Conservation (phyloP, 2,888 invertebrate genomes). For the Drosophila nr. fundita region DNA sequence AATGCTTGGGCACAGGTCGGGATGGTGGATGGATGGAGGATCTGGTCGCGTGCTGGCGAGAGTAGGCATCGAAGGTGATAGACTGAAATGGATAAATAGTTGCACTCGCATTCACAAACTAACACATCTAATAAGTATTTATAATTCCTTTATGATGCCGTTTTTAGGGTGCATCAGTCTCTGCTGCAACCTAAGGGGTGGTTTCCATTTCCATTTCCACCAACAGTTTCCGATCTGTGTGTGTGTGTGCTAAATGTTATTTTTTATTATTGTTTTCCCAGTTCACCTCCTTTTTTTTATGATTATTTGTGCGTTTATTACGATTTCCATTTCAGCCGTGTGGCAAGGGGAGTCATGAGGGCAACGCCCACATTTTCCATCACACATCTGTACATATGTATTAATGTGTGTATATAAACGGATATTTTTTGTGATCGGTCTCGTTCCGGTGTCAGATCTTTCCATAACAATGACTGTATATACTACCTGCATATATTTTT, state of each 20-base stretch:
- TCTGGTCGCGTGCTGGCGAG: constrained; percentile 7
- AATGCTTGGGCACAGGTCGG: background rate
- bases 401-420: background rate
- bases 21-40: background rate
- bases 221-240: constrained; percentile 8
- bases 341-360: constrained; percentile 59
- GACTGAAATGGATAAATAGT: background rate
- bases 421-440: constrained; percentile 24
- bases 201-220: constrained; percentile 46
- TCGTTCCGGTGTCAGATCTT: constrained; percentile 75
- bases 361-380: constrained; percentile 59
- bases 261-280: constrained; percentile 58
- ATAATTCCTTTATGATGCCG: background rate
- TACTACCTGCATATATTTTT: constrained; percentile 8
- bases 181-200: constrained; percentile 29
- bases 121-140: constrained; percentile 1
- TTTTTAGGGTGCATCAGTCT: constrained; percentile 10
- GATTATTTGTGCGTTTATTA: constrained; percentile 75
- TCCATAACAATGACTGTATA: constrained; percentile 54
- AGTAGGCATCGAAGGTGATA: background rate
- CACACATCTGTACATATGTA: constrained; percentile 10
- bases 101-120: background rate
- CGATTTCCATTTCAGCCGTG: constrained; percentile 68
- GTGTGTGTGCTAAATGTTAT: constrained; percentile 7
- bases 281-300: constrained; percentile 52